A percentile compares a stretch with the other conserved stretches of the same genome.
Evolutionary conservation across 2,797 vertebrate genomes (phyloP).

Genomic region (Geotrypetes seraphini): DNA sequence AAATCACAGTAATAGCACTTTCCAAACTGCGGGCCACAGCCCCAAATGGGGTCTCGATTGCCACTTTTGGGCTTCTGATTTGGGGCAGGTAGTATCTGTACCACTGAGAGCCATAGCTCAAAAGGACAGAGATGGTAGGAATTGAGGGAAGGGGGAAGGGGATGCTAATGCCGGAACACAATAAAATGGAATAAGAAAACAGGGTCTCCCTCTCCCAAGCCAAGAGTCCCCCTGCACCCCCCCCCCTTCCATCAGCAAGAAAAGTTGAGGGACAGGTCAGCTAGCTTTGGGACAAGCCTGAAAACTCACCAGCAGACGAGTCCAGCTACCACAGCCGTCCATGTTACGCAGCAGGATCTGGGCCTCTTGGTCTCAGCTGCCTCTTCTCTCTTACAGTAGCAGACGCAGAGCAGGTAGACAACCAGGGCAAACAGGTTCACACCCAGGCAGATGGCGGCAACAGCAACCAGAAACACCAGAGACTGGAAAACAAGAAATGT

Average conservation of each 20-base stretch:
- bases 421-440: constrained; percentile 72
- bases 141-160: no score
- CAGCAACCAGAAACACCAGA: constrained; percentile 68
- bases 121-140: no score
- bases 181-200: background rate
- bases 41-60: no score
- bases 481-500: constrained; percentile 47
- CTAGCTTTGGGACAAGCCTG: background rate
- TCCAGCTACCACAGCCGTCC: constrained; percentile 68
- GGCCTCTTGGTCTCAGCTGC: constrained; percentile 65
- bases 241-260: rapidly evolving
- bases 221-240: no score
- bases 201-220: rapidly evolving
- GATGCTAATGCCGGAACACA: no score
- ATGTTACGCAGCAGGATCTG: constrained; percentile 70
- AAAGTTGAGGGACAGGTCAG: no score
- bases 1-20: no score
- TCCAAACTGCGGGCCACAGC: no score
- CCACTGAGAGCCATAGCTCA: no score
- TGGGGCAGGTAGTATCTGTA: no score
- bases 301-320: constrained; percentile 85
- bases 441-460: constrained; percentile 64
- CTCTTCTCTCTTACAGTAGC: constrained; percentile 59
- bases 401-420: constrained; percentile 67
- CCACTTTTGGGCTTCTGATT: no score